Percentiles rank a stretch among this genome's conserved stretches.
phyloP scores from a whole-genome alignment of 35 echinoderm and acorn worm genomes.

The Heliocidaris erythrogramma region DNA sequence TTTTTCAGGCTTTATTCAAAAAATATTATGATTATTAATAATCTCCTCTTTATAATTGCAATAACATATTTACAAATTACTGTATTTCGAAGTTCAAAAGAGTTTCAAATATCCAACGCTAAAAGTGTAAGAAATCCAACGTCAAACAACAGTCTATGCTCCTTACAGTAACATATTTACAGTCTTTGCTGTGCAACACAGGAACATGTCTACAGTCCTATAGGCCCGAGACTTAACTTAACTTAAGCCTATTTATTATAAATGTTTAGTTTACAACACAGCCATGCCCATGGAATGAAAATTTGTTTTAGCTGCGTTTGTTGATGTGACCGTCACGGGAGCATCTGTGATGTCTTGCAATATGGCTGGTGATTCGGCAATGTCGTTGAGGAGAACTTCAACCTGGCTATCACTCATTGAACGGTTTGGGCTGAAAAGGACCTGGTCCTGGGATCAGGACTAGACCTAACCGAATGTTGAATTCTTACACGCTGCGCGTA shows the following conservation, averaged over 20 bases:
- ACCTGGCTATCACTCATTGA: not conserved
- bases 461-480: no score
- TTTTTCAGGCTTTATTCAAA: no score
- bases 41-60: no score
- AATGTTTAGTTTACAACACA: conserved; percentile 47
- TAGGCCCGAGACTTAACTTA: not conserved
- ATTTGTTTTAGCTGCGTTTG: conserved; percentile 41
- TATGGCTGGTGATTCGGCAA: not conserved
- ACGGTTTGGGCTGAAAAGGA: no score
- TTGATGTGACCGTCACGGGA: conserved; percentile 30
- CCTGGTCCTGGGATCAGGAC: no score
- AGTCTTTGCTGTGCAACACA: not conserved
- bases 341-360: conserved; percentile 35
- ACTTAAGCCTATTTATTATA: not conserved
- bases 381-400: not conserved
- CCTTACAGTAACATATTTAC: not conserved
- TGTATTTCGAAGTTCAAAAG: not conserved
- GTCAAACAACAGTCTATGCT: not conserved
- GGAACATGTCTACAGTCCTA: not conserved
- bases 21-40: no score
- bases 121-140: not conserved
- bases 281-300: conserved; percentile 27
- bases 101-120: not conserved
- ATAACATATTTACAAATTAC: no score
- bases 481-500: no score